Percentiles rank a stretch among this genome's conserved stretches.
These are phyloP conservation scores for Mobula birostris DNA, from an alignment of 2,113 vertebrate species.

Conservation along the genomic window DNA sequence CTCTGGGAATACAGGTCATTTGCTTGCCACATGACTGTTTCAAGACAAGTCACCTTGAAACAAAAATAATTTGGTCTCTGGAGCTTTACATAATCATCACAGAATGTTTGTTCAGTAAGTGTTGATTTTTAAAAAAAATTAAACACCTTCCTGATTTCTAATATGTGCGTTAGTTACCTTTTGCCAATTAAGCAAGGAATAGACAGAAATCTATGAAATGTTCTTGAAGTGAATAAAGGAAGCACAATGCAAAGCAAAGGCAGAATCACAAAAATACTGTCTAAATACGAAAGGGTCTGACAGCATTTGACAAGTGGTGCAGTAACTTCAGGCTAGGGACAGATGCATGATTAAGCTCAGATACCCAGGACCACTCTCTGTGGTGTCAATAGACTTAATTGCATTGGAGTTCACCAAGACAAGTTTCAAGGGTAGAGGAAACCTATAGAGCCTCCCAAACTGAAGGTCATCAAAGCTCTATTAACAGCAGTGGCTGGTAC, in stretches of 20 bases:
- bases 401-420: no score
- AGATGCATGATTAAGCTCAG: neutral
- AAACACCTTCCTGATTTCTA: neutral
- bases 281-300: neutral
- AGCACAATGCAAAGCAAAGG: neutral
- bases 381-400: no score
- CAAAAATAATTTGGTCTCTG: slow-evolving; percentile 1
- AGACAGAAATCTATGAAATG: neutral
- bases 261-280: neutral
- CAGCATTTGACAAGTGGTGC: neutral
- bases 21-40: neutral
- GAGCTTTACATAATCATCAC: neutral
- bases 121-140: neutral
- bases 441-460: no score
- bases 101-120: slow-evolving; percentile 28
- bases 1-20: neutral
- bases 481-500: no score
- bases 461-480: no score
- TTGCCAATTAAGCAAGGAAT: neutral
- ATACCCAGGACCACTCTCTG: neutral
- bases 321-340: neutral
- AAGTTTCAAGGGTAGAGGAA: no score
- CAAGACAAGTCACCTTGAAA: slow-evolving; percentile 26
- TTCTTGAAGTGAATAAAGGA: neutral
- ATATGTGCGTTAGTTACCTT: neutral